phyloP scores from a whole-genome alignment of 2,797 vertebrate genomes.

The Muscicapa striata region DNA sequence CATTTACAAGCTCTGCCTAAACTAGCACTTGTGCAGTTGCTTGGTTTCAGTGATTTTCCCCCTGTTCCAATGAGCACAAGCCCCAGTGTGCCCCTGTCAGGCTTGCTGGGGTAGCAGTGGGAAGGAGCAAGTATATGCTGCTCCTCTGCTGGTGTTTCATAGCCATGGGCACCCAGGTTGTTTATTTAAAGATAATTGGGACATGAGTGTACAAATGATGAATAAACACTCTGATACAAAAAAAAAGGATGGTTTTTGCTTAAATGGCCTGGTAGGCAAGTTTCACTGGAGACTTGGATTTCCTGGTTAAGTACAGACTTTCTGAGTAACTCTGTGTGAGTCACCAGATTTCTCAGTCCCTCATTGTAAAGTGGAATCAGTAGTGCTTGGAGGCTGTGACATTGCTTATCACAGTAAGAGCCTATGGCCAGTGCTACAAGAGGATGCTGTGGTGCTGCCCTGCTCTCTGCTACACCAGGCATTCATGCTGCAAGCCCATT shows the following conservation, averaged over 20 bases:
- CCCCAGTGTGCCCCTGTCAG: neutral
- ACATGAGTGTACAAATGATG: neutral
- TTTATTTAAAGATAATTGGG: neutral
- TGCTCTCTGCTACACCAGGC: neutral
- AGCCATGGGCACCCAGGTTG: neutral
- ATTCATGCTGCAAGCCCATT: neutral
- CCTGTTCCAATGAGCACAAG: neutral
- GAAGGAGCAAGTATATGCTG: neutral
- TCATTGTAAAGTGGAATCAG: neutral
- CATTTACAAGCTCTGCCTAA: neutral
- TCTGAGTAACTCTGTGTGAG: neutral
- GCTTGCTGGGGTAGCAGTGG: accelerated
- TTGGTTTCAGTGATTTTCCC: neutral
- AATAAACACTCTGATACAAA: neutral
- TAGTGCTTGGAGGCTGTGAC: neutral
- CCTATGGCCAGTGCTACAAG: neutral
- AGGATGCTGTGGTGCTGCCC: neutral
- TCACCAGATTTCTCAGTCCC: neutral
- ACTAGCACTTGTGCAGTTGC: neutral
- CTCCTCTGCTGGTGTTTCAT: neutral
- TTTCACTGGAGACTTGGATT: neutral
- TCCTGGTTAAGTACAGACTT: neutral
- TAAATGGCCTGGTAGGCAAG: neutral
- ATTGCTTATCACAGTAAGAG: neutral
- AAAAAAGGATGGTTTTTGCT: neutral